Conservation (phyloP, 2,797 vertebrate species). For the Astyanax mexicanus region DNA sequence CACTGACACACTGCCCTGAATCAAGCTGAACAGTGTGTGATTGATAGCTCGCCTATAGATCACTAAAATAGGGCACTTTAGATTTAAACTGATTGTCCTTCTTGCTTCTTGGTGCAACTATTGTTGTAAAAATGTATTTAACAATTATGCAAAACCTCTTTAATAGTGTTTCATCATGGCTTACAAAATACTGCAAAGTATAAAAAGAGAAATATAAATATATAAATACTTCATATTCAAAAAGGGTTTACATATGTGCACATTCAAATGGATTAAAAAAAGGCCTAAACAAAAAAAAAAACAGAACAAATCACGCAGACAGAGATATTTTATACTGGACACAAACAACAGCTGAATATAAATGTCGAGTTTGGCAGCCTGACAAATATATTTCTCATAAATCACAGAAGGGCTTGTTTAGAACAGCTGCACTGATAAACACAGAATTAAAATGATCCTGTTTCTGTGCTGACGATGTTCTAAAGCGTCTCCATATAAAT, state of each 20-base stretch:
- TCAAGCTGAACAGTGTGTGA: no score
- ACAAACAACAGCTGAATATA: constrained; percentile 36
- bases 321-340: background rate
- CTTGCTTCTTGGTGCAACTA: no score
- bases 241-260: constrained; percentile 23
- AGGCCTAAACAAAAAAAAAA: background rate
- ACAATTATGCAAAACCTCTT: constrained; percentile 9
- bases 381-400: constrained; percentile 38
- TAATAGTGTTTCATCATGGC: background rate
- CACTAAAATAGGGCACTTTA: no score
- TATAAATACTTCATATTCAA: constrained; percentile 39
- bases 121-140: no score
- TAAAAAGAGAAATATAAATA: constrained; percentile 36
- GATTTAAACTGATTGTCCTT: no score
- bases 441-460: constrained; percentile 18
- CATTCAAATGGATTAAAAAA: constrained; percentile 17
- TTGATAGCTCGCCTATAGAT: no score
- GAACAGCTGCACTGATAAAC: constrained; percentile 10
- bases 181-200: constrained; percentile 10
- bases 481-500: constrained; percentile 16
- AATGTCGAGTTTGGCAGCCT: constrained; percentile 21
- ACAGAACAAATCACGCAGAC: background rate
- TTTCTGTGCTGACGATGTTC: constrained; percentile 21
- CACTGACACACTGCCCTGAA: no score
- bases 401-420: constrained; percentile 23